phyloP scores from a whole-genome alignment of 2,797 vertebrate species.

The Pagetopsis macropterus region DNA sequence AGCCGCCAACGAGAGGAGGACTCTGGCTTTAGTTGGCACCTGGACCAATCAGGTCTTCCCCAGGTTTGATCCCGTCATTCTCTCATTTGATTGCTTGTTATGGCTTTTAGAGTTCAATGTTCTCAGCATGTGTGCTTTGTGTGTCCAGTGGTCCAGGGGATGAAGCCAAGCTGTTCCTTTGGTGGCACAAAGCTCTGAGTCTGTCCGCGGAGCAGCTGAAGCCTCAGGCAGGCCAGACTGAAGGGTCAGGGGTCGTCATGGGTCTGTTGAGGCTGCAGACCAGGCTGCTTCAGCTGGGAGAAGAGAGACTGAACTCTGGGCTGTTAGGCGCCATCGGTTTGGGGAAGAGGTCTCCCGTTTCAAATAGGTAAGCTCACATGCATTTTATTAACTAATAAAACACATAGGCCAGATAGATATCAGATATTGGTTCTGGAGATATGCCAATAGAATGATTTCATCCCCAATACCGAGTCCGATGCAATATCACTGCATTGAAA shows the following conservation, averaged over 20 bases:
- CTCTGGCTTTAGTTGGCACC: conserved; percentile 88
- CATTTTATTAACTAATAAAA: conserved; percentile 24
- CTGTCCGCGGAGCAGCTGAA: conserved; percentile 86
- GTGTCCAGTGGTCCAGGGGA: conserved; percentile 85
- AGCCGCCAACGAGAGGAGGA: conserved; percentile 89
- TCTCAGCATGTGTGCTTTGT: neutral
- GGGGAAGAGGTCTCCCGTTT: conserved; percentile 93
- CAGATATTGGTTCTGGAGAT: too few relatives aligned
- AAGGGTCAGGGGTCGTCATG: conserved; percentile 80
- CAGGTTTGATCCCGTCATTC: conserved; percentile 59
- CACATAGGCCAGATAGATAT: neutral
- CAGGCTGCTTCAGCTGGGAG: conserved; percentile 88
- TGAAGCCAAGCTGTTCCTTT: conserved; percentile 95
- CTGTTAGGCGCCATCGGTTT: conserved; percentile 94
- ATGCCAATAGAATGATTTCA: too few relatives aligned
- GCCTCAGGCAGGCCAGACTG: conserved; percentile 88
- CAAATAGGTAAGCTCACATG: conserved; percentile 84
- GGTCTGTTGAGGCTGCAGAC: conserved; percentile 86
- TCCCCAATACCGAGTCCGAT: too few relatives aligned
- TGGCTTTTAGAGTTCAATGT: neutral
- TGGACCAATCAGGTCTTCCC: conserved; percentile 94
- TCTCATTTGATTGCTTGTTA: neutral
- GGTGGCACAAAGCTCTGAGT: conserved; percentile 93
- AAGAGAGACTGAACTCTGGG: conserved; percentile 92
- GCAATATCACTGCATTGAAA: too few relatives aligned